phyloP scores from a whole-genome alignment of 1,140 invertebrate genomes.

The Sitodiplosis mosellana region DNA sequence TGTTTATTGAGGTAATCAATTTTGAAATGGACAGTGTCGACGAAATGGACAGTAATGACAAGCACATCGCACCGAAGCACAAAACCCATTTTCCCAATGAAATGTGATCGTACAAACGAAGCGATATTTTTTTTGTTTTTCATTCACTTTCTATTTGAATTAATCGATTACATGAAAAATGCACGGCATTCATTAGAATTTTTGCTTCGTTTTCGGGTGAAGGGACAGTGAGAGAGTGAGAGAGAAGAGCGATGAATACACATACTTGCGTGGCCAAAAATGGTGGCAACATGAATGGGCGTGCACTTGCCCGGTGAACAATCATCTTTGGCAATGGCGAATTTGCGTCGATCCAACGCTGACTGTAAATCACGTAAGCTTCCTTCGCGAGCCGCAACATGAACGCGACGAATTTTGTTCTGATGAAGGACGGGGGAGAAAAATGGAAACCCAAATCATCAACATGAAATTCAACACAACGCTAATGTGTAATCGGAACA shows the following conservation, averaged over 20 bases:
- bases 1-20: too few species aligned
- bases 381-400: slow-evolving; percentile 68
- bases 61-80: too few species aligned
- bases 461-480: not conserved
- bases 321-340: slow-evolving; percentile 67
- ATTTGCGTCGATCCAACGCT: slow-evolving; percentile 74
- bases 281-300: slow-evolving; percentile 78
- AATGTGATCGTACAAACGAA: too few species aligned
- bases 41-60: too few species aligned
- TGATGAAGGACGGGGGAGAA: slow-evolving; percentile 28
- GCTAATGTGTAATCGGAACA: too few species aligned
- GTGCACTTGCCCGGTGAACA: slow-evolving; percentile 71
- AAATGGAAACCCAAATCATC: not conserved
- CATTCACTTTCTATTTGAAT: too few species aligned
- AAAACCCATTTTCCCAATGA: too few species aligned
- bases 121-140: too few species aligned
- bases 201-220: not conserved
- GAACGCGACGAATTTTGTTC: slow-evolving; percentile 77
- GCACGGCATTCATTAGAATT: not conserved
- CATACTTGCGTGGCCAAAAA: slow-evolving; percentile 53
- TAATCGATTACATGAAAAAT: not conserved
- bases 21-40: too few species aligned
- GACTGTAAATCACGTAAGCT: slow-evolving; percentile 67
- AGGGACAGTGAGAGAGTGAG: not conserved
- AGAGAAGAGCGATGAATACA: not conserved